Evolutionary conservation across 2,888 invertebrate species (phyloP), one percentile per base, ranked within the genome.

Genomic region (Drosophila falleni): DNA sequence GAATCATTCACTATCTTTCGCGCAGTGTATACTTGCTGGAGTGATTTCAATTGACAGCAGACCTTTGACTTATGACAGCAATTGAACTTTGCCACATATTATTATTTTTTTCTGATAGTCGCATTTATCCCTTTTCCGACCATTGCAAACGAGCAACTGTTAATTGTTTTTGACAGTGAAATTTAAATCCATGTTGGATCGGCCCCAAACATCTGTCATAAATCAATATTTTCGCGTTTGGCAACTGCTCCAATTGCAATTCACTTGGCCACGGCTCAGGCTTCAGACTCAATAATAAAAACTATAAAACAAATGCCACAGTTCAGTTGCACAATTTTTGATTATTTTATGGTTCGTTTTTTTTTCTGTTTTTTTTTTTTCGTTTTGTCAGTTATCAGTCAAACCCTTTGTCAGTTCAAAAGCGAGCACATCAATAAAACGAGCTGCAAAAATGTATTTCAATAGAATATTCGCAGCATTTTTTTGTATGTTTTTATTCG

Each of bases 391-490:
- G 79, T 61, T 80, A 72, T 87, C 70, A 68, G 84, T 83, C 81
- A 71, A 69, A 69, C 71, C 77, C 72, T 83, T 83, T 83, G 83
- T 81, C 81, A 81, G 79, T 26, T 47, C 62, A 49, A 63, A 50
- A 53, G 66, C 37, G 46, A 46, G 37, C 46, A 46, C 74, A 62
- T 80, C 71, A 87, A 81, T 62, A 81, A 79, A 84, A 65, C 61
- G 58, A 70, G 66, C 35, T 74, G 78, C 63, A 62, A 86, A 85
- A 82, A 75, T 54, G 46, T 64, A 71, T 74, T 72, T 72, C 68
- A 64, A 71, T 63, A 53, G 67, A 23, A 26, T 31, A 46, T n/a
- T 51, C 19, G 3, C 29, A 26, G 13, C 13, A 11, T 16, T 41
- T 13, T 53, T 72, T 56, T 41, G 29, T 53, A 33, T 33, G 42